Base-by-base conservation (phyloP, 2,113 vertebrate species). In the Rutilus rutilus region DNA sequence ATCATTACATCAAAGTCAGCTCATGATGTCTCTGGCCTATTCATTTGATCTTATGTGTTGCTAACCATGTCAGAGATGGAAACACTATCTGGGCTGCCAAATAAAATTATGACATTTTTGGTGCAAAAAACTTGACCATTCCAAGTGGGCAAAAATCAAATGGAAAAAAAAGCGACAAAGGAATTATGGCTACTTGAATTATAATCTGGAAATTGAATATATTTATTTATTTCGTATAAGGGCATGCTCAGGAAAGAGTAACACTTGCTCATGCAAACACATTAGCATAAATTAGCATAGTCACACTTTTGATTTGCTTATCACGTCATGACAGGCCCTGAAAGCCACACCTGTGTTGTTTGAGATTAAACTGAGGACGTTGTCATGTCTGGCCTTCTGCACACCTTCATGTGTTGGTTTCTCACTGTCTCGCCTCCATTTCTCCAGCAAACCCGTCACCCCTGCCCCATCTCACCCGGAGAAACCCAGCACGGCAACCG, bases 401-500 rank as follows among this genome's bases (percentile, higher is more conserved):
- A 27, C 78, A 45, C 36, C 60, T 69, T 15, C 14, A 65, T 47
- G 15, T 81, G 42, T 64, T 75, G 50, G 36, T 87, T 50, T 52
- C 50, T 60, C 42, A 52, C 30, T 50, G 21, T 90, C 64, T 83
- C 12, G 19, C 27, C 17, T 83, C 64, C n/a, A 2, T 57, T 87
- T 77, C n/a, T 82, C 88, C 62, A 91, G 90, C 82, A 92, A 90
- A 85, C 78, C 88, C 7, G 45, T 67, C 57, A 47, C 69, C 42
- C 47, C 76, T 45, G 74, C 62, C 47, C 74, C 64, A 7, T n/a
- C 77, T 33, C 82, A 86, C 50, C 85, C 42, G 75, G 88, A 86
- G 27, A 82, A 89, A 77, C 42, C 85, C n/a, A 91, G 90, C 83
- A 86, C 87, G 17, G 93, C 92, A 62, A 90, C 91, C 15, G 76